Evolutionary conservation across 2,113 vertebrate species (phyloP), one percentile per base, ranked within the genome.

Genomic region (Pao palembangensis): DNA sequence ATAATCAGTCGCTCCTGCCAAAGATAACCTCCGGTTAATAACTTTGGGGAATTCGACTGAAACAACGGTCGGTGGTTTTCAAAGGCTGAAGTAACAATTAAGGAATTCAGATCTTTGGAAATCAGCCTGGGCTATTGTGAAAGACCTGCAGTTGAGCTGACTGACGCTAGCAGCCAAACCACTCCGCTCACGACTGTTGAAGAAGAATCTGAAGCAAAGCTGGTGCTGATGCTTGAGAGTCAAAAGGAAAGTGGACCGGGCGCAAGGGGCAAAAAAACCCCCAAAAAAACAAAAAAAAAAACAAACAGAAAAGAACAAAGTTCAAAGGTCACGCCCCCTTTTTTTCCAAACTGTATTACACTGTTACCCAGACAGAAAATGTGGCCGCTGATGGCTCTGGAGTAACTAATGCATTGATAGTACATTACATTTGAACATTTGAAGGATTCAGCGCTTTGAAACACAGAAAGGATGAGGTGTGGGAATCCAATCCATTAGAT

Each of bases 401-500:
- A 80, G 60, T 67, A 67, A 73, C 76, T 82, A 85, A 83, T 80
- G 73, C 76, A 75, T 75, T 79, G 85, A 86, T 87, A 81, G 73
- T 63, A 78, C 76, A 73, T 81, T 83, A 82, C 70, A 80, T 83
- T 81, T 80, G 79, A 86, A 82, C 70, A 80, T 83, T 81, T 80
- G 79, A 86, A 85, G 83, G 82, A 75, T 73, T 71, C 54, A 18
- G 64, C 51, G 79, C 85, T 88, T 87, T 85, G 81, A 88, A 87
- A 88, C 63, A 62, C 41, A 51, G 76, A 53, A 64, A 75, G 79
- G 77, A 85, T 64, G 80, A 73, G 79, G 84, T 74, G 83, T 83
- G 81, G 72, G 83, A 87, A 86, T 87, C 80, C 83, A 87, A 79
- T 83, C 75, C 76, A 73, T 87, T 90, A 89, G 88, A 88, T 90